phyloP scores from a whole-genome alignment of 2,888 invertebrate genomes.

The Gasteruption jaculator region DNA sequence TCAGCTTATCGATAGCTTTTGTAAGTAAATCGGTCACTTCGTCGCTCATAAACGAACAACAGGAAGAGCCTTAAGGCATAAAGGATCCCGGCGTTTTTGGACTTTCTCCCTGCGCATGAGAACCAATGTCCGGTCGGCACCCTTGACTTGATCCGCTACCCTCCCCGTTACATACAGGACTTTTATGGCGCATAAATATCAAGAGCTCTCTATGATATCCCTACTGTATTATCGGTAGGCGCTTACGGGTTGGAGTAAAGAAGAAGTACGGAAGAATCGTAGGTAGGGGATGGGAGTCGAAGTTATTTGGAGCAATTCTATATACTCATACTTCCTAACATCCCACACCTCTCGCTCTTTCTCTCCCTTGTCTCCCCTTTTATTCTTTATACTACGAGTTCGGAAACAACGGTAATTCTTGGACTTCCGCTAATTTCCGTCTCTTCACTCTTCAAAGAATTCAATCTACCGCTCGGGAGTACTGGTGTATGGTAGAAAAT shows the following conservation, averaged over 20 bases:
- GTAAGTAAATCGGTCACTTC: constrained; percentile 48
- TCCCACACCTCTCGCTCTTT: too few species aligned
- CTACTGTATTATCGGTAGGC: constrained; percentile 48
- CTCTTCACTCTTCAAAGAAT: constrained; percentile 17
- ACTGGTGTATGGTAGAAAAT: too few species aligned
- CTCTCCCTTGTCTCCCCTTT: too few species aligned
- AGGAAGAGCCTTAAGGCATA: constrained; percentile 23
- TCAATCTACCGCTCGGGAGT: constrained; percentile 26
- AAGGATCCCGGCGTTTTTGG: constrained; percentile 29
- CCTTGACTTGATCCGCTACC: constrained; percentile 43
- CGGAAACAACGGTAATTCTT: constrained; percentile 26
- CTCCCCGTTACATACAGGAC: constrained; percentile 40
- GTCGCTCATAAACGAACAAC: constrained; percentile 38
- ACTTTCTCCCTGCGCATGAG: constrained; percentile 37
- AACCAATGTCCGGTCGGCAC: constrained; percentile 47
- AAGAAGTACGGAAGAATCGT: constrained; percentile 16
- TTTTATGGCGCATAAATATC: constrained; percentile 52
- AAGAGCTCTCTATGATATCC: constrained; percentile 46
- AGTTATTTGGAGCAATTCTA: constrained; percentile 30
- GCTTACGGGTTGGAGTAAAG: constrained; percentile 25
- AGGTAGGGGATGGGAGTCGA: constrained; percentile 2
- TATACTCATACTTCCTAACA: too few species aligned
- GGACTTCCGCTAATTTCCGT: constrained; percentile 33
- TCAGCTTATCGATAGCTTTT: constrained; percentile 35
- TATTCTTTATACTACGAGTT: constrained; percentile 8